phyloP scores from a whole-genome alignment of 2,113 vertebrate genomes.

The Recurvirostra avosetta region DNA sequence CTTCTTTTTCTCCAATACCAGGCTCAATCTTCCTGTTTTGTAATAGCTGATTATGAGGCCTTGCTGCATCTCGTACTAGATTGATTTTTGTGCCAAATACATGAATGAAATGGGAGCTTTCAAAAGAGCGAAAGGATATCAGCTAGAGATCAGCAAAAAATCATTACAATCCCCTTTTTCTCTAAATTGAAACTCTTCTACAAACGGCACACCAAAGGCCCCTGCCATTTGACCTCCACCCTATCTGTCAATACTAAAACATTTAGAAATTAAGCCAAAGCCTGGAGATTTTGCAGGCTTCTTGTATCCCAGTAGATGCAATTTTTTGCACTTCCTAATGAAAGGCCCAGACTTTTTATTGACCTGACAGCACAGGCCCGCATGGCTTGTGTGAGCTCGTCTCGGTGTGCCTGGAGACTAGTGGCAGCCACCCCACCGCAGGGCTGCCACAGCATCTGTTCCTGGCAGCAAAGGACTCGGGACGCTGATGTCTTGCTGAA shows the following conservation, averaged over 20 bases:
- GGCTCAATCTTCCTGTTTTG: neutral
- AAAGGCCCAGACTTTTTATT: neutral
- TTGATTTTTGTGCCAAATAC: slow-evolving; percentile 1
- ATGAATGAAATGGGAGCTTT: neutral
- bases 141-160: neutral
- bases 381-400: accelerated
- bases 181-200: slow-evolving; percentile 3
- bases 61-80: neutral
- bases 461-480: neutral
- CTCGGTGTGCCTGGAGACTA: neutral
- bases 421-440: neutral
- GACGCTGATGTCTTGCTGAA: neutral
- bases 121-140: neutral
- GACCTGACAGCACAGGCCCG: neutral
- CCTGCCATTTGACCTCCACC: neutral
- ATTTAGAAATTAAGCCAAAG: neutral
- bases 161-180: neutral
- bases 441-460: accelerated
- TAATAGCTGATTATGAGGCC: neutral
- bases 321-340: neutral
- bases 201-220: neutral
- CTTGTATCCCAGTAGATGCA: neutral
- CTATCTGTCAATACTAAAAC: neutral
- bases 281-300: neutral
- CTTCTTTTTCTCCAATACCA: neutral